These are phyloP conservation scores for Megaceryle alcyon DNA, from an alignment of 2,797 vertebrate species.

Conservation along the genomic window DNA sequence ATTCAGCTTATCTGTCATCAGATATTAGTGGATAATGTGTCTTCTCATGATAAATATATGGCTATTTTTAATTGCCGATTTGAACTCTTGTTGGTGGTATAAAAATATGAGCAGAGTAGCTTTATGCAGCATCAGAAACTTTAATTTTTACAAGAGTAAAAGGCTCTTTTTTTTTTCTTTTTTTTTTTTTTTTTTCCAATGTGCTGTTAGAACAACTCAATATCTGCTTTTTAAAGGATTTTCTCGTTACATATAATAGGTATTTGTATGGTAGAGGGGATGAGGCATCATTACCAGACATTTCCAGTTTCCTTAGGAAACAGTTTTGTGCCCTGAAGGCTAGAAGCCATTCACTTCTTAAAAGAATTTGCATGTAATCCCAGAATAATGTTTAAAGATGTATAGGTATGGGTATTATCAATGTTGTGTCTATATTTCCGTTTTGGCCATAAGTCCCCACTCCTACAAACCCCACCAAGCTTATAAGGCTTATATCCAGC, in stretches of 20 bases:
- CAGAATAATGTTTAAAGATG: not conserved
- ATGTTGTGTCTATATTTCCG: not conserved
- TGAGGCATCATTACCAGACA: not conserved
- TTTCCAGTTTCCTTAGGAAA: not conserved
- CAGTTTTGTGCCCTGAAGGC: not conserved
- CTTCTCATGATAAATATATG: not conserved
- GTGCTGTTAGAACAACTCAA: not conserved
- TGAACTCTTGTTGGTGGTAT: not conserved
- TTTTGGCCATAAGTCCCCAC: not conserved
- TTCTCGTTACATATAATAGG: not conserved
- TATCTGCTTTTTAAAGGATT: not conserved
- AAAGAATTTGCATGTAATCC: not conserved
- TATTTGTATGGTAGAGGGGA: not conserved
- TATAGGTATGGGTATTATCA: not conserved
- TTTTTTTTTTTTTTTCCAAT: not conserved
- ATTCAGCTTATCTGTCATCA: not conserved
- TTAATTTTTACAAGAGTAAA: not conserved
- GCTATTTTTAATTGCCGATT: not conserved
- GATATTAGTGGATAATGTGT: not conserved
- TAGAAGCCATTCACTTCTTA: not conserved
- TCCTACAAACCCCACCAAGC: not conserved
- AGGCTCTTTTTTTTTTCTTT: not conserved
- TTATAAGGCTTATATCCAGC: not conserved
- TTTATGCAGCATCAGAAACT: not conserved
- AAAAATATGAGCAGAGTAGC: not conserved